Base-by-base conservation (phyloP, 1,140 invertebrate species). In the Anastrepha ludens region DNA sequence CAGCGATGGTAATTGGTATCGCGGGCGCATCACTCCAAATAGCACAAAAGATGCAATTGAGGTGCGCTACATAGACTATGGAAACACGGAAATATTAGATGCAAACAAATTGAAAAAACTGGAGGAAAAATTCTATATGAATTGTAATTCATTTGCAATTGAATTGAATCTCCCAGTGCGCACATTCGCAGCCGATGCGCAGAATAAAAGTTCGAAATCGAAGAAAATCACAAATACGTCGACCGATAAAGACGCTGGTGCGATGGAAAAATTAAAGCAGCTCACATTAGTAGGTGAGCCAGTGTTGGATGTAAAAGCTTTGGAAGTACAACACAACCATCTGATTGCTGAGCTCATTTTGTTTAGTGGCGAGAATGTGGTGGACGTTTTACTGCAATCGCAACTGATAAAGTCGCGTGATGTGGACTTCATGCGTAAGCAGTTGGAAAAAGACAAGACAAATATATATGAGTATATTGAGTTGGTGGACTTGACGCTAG, bases 11-110 rank as follows among this genome's bases (percentile, higher is more conserved):
- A 96, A 96, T 90, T 97, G 95, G 96, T 98, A 95, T 90, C 94
- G 96, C 86, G 96, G 95, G 17, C 94, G 94, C 88, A 94, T 96
- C 17, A 58, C 94, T 7, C 92, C 91, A 41, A 89, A 94, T 4
- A 91, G 93, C 15, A 47, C 87, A 0, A 85, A 86, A 47, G 85
- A 87, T 11, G 94, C 94, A 3, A 20, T 81, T 41, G 94, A 94
- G 87, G 95, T 97, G 0, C 93, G 95, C 11, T 97, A 96, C 92
- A 92, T 97, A 5, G 97, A 98, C 92, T 97, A 97, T 93, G 97
- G 97, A 11, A 97, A 97, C 91, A 94, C 94, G 47, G 96, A 97
- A 92, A 93, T 91, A 44, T 92, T 97, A 0, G 67, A 93, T 2
- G 91, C 93, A 5, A 88, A 92, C 0, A 90, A 92, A 11, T 89